Evolutionary conservation across 1,140 invertebrate genomes (phyloP), one percentile per base, ranked within the genome.

Genomic region (Caenorhabditis inopinata): DNA sequence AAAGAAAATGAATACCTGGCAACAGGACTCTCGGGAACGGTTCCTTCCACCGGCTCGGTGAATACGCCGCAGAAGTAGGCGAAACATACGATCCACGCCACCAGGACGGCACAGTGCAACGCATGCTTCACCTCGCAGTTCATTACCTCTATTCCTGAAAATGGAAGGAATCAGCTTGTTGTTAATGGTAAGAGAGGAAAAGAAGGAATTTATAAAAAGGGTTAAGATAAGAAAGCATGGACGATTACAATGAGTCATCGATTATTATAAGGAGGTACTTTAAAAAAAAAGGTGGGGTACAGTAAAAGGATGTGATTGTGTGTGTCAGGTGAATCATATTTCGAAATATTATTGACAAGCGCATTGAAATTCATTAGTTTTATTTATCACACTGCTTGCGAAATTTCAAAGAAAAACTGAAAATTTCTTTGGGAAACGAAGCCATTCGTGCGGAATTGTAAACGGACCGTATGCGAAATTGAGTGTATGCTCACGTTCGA

Each of bases 91-190:
- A 81, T 77, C 80, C 80, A 81, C 38, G 51, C 16, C 25, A 81
- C 32, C 18, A 81, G 53, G 14, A 68, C 51, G 16, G 80, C 75
- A 38, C 80, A 81, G 53, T 81, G 80, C 16, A 81, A 27, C 27
- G 80, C 80, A 81, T 81, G 80, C 35, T 81, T 81, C 74, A 62
- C 53, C 76, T 81, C 80, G 53, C 80, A 81, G 80, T 81, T 81
- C 80, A 81, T 81, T 75, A 79, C 78, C 76, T 62, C 53, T 42
- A 62, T 51, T 38, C 51, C 76, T 78, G 53, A 46, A 78, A 78
- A 68, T 9, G 11, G n/a, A 14, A 6, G 12, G 23, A 1, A 2
- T 68, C 35, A 6, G 53, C 21, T 4, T 14, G 35, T 29, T 42
- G 11, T 11, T 18, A 38, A 21, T 42, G 4, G 23, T 38, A 21